These are phyloP conservation scores for Tridacna crocea DNA, from an alignment of 2,888 invertebrate genomes.

Conservation along the genomic window DNA sequence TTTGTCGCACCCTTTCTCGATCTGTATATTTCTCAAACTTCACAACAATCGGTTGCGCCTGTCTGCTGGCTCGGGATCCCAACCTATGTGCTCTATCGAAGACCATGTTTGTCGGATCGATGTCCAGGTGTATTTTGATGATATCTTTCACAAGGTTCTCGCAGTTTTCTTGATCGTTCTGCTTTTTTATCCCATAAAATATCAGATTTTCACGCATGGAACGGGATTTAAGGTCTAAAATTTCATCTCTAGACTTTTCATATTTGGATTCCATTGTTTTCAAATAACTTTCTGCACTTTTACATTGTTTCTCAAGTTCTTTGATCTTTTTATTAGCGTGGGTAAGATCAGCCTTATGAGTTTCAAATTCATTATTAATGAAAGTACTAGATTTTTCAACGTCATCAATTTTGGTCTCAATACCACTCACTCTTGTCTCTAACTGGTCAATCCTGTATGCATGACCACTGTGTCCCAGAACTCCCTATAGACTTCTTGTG, in stretches of 20 bases:
- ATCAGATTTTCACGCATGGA: background rate
- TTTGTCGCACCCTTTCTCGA: background rate
- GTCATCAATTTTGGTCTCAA: slow-evolving; percentile 1
- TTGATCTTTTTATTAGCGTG: background rate
- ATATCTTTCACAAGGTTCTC: background rate
- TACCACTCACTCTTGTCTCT: background rate
- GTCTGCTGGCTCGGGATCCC: background rate
- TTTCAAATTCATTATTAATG: slow-evolving; percentile 6
- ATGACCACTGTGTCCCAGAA: too few species aligned
- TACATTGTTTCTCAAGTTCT: background rate
- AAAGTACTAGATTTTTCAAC: background rate
- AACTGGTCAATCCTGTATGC: background rate
- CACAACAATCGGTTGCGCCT: background rate
- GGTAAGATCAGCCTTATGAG: background rate
- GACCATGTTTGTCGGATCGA: background rate
- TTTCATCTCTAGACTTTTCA: background rate
- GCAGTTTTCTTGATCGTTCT: background rate
- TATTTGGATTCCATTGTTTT: background rate
- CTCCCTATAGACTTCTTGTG: too few species aligned
- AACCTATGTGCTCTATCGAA: background rate
- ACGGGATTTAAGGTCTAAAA: background rate
- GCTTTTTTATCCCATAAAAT: background rate
- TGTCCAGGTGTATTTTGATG: background rate
- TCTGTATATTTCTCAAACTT: background rate
- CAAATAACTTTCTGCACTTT: background rate